phyloP scores from a whole-genome alignment of 2,113 vertebrate genomes.

The Datnioides undecimradiatus region DNA sequence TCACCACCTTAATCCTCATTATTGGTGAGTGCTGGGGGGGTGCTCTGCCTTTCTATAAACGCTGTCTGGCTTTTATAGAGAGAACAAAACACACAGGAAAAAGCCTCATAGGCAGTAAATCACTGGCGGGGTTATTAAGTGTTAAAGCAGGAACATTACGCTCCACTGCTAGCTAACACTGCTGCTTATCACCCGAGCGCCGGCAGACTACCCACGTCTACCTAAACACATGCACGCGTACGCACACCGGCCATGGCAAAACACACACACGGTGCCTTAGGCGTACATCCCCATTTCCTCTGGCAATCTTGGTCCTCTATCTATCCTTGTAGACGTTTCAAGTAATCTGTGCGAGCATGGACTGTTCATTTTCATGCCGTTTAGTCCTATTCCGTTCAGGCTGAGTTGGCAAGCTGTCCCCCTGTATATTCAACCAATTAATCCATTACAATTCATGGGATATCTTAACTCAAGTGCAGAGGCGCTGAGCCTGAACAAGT shows the following conservation, averaged over 20 bases:
- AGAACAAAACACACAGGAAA: conserved; percentile 71
- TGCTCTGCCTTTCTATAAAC: conserved; percentile 64
- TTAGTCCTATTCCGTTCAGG: conserved; percentile 44
- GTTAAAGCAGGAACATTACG: conserved; percentile 70
- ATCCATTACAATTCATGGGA: conserved; percentile 68
- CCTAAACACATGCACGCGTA: conserved; percentile 28
- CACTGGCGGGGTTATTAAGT: conserved; percentile 72
- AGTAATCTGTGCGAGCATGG: conserved; percentile 43
- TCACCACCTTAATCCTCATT: conserved; percentile 77
- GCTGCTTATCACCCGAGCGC: conserved; percentile 53
- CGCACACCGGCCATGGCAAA: conserved; percentile 14
- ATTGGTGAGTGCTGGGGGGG: conserved; percentile 61
- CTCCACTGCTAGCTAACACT: conserved; percentile 53
- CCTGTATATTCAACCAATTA: conserved; percentile 70
- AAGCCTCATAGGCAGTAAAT: conserved; percentile 72
- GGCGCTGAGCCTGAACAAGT: conserved; percentile 66
- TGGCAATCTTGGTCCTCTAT: conserved; percentile 34
- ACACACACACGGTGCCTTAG: conserved; percentile 6
- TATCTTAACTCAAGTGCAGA: conserved; percentile 67
- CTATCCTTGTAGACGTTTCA: conserved; percentile 49
- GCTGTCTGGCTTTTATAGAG: conserved; percentile 69
- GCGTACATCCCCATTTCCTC: conserved; percentile 9
- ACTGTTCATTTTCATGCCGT: conserved; percentile 49
- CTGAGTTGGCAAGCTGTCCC: conserved; percentile 51
- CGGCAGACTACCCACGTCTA: conserved; percentile 36